A percentile compares a stretch with the other conserved stretches of the same genome.
Evolutionary conservation across 1,140 invertebrate species (phyloP).

Genomic region (Rhagoletis zephyria): DNA sequence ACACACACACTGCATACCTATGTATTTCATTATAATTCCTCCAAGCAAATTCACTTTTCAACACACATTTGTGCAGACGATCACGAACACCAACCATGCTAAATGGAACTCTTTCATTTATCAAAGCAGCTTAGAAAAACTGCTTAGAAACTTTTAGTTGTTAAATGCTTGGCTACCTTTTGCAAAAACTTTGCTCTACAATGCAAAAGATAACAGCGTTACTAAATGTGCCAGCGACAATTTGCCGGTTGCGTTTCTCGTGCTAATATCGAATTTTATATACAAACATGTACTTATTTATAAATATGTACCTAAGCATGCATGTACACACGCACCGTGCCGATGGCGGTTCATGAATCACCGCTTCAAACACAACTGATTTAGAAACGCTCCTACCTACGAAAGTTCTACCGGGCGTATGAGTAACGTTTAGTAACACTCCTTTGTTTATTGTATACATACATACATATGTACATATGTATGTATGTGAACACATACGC

Average conservation of each 20-base stretch:
- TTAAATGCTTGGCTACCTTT: neutral
- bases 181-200: neutral
- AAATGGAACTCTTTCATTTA: too few species aligned
- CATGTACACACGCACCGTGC: neutral
- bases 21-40: too few species aligned
- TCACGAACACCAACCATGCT: neutral
- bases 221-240: neutral
- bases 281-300: too few species aligned
- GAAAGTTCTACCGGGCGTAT: neutral
- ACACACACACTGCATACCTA: too few species aligned
- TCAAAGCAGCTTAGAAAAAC: too few species aligned
- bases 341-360: neutral
- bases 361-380: neutral
- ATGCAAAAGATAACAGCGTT: neutral
- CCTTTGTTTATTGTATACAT: neutral
- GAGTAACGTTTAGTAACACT: neutral
- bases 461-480: too few species aligned
- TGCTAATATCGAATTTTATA: too few species aligned
- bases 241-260: neutral
- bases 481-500: neutral
- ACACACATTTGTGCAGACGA: too few species aligned
- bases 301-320: neutral
- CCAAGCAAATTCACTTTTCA: neutral
- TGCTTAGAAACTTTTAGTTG: too few species aligned
- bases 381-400: neutral